Conservation (phyloP, 2,113 vertebrate species). For the Pelecanus crispus region DNA sequence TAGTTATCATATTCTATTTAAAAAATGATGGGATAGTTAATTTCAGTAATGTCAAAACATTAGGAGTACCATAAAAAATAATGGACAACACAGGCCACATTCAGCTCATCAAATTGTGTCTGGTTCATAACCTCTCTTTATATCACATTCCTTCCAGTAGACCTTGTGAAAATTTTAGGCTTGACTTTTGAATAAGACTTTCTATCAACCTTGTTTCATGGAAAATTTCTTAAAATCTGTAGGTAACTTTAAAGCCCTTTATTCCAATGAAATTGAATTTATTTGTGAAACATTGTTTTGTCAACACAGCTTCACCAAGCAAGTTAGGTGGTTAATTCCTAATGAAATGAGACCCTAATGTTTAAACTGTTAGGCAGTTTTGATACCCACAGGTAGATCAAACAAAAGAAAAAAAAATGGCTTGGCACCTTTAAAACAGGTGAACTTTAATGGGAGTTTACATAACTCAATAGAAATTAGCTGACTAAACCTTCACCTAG, state of each 20-base stretch:
- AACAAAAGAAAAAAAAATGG: background rate
- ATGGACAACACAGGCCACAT: background rate
- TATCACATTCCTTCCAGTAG: background rate
- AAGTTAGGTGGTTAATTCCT: background rate
- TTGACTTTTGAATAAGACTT: background rate
- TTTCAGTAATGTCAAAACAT: background rate
- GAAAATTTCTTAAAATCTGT: background rate
- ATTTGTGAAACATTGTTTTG: background rate
- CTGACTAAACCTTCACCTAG: background rate
- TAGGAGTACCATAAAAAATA: background rate
- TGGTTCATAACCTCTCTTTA: background rate
- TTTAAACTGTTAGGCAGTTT: background rate
- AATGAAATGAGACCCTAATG: background rate
- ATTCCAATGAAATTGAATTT: background rate
- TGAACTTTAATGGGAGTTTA: background rate
- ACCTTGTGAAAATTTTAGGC: background rate
- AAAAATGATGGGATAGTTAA: background rate
- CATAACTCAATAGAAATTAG: background rate
- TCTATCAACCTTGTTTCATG: background rate
- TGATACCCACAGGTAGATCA: background rate
- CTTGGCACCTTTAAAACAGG: background rate
- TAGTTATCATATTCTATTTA: background rate
- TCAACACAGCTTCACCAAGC: background rate
- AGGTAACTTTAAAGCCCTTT: background rate
- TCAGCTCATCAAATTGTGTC: background rate